A percentile compares a stretch with the other conserved stretches of the same genome.
Conservation (phyloP, 2,113 vertebrate species). For the Alaudala cheleensis region DNA sequence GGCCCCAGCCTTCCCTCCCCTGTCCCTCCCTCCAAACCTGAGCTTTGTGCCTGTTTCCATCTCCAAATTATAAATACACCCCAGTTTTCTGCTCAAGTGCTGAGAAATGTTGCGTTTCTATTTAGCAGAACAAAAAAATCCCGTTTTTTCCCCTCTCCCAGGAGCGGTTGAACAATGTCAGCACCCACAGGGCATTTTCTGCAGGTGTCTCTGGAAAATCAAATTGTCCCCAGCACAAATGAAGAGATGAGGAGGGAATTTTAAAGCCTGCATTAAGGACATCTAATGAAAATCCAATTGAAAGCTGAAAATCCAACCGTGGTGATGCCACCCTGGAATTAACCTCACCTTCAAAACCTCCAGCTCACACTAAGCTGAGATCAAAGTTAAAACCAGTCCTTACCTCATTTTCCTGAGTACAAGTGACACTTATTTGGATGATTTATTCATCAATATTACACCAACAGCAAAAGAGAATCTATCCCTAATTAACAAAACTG, state of each 20-base stretch:
- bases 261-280: background rate
- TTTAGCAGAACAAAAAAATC: background rate
- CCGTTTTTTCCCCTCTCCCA: accelerated
- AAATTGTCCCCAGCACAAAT: background rate
- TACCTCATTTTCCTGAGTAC: background rate
- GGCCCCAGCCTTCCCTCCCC: no score
- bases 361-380: background rate
- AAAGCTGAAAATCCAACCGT: no score
- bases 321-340: background rate
- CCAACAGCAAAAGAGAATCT: background rate
- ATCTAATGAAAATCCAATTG: no score
- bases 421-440: background rate
- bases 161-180: background rate
- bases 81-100: background rate
- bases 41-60: background rate
- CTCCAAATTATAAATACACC: background rate
- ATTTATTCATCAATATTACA: background rate
- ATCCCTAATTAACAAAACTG: background rate
- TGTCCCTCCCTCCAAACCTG: background rate
- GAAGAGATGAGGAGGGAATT: accelerated
- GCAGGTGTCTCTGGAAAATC: background rate
- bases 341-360: background rate
- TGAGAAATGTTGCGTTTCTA: background rate
- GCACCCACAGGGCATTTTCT: background rate
- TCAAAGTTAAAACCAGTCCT: background rate